Percentiles rank a stretch among this genome's conserved stretches.
Evolutionary conservation across 2,797 vertebrate genomes (phyloP).

Genomic region (Cossypha dichroa): DNA sequence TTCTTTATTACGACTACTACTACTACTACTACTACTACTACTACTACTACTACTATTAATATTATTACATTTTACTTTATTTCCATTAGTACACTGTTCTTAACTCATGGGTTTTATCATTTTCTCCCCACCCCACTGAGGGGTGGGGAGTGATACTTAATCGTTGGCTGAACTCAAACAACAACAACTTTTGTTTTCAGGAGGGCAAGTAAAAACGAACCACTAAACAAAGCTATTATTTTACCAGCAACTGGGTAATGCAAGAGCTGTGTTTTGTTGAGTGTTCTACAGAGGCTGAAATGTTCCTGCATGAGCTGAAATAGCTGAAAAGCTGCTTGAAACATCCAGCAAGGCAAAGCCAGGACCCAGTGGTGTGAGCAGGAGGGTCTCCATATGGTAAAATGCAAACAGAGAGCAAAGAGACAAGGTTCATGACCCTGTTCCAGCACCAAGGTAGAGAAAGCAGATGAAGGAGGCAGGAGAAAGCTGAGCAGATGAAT

Average conservation of each 20-base stretch:
- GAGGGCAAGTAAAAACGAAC: not conserved
- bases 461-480: not conserved
- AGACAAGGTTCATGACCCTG: not conserved
- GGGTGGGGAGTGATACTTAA: not conserved
- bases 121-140: not conserved
- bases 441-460: not conserved
- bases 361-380: rapidly evolving
- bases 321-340: not conserved
- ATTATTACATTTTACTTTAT: not conserved
- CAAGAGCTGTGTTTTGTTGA: not conserved
- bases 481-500: not conserved
- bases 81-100: not conserved
- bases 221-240: not conserved
- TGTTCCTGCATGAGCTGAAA: not conserved
- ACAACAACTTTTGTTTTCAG: not conserved
- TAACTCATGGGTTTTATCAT: not conserved
- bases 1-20: not conserved
- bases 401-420: not conserved
- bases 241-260: not conserved
- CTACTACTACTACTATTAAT: rapidly evolving
- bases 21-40: not conserved
- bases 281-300: not conserved
- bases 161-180: not conserved
- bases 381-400: not conserved
- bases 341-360: not conserved